A percentile compares a stretch with the other conserved stretches of the same genome.
phyloP scores from a whole-genome alignment of 2,113 vertebrate genomes.

The Labeo rohita region DNA sequence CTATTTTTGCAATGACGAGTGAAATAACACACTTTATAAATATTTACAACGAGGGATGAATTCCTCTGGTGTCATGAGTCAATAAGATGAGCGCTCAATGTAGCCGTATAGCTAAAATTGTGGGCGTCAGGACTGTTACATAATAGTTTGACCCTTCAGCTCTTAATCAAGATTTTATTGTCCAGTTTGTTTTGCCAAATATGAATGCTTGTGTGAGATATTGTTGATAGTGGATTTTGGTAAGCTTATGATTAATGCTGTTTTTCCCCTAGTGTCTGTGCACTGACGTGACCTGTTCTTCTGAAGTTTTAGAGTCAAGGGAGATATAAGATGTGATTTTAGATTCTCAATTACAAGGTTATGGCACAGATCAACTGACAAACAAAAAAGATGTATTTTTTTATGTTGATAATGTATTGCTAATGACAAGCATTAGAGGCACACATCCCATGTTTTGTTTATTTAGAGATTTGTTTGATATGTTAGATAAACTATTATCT shows the following conservation, averaged over 20 bases:
- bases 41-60: neutral
- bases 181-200: slow-evolving; percentile 42
- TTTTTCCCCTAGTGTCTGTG: slow-evolving; percentile 17
- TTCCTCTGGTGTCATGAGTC: neutral
- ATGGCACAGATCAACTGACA: neutral
- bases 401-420: neutral
- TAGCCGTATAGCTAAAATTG: neutral
- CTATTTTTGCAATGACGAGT: neutral
- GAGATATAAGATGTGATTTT: neutral
- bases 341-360: neutral
- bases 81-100: neutral
- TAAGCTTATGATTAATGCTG: slow-evolving; percentile 11
- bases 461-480: neutral
- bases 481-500: neutral
- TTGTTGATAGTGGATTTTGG: slow-evolving; percentile 46
- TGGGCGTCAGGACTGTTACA: neutral
- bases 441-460: neutral
- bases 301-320: neutral
- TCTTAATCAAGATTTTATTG: slow-evolving; percentile 34
- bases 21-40: slow-evolving; percentile 22
- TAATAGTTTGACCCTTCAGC: neutral
- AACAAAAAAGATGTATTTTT: no score
- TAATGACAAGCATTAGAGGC: neutral
- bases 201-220: slow-evolving; percentile 44
- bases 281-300: neutral